Base-by-base conservation (phyloP, 1,140 invertebrate genomes). In the Triops longicaudatus region DNA sequence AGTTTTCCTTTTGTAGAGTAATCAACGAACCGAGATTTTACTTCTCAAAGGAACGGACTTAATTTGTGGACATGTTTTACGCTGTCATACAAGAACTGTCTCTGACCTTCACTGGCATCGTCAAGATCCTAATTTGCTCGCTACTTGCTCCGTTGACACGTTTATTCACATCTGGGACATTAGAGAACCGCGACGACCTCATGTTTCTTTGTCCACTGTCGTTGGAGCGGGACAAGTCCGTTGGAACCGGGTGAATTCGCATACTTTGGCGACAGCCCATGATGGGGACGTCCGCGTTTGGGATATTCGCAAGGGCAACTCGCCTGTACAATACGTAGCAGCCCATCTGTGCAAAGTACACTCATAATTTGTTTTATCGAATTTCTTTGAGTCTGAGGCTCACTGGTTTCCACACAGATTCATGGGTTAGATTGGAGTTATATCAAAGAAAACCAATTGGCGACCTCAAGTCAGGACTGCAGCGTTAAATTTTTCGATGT, bases 401-500 rank as follows among this genome's bases (percentile, higher is more conserved):
- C 31, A 50, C 77, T 79, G 76, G 74, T 79, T 78, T 76, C 77
- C 81, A 81, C 81, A 76, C 78, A 92, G 86, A 96, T 98, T 79
- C 92, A 97, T 84, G 93, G 95, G 77, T 88, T 98, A 50, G 95
- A 98, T 83, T 98, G 96, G 96, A 95, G 91, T 86, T 92, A 93
- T 31, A 88, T 88, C 79, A 88, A 91, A 81, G 93, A 95, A 85
- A 91, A 92, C 81, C 91, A 93, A 81, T 84, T 98, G 76, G 93
- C 93, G n/a, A 96, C 95, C 1, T 93, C 92, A 77, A 95, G 94
- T 87, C 95, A 97, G 86, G 96, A 98, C 86, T 92, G 93, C 79
- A 94, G 93, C 72, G 95, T 98, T 1, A 97, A 97, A 86, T 95
- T 97, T 83, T 97, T 97, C 87, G 94, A 97, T 84, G 92, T 93